Evolutionary conservation across 2,797 vertebrate species (phyloP).

Genomic region (Lemur catta): DNA sequence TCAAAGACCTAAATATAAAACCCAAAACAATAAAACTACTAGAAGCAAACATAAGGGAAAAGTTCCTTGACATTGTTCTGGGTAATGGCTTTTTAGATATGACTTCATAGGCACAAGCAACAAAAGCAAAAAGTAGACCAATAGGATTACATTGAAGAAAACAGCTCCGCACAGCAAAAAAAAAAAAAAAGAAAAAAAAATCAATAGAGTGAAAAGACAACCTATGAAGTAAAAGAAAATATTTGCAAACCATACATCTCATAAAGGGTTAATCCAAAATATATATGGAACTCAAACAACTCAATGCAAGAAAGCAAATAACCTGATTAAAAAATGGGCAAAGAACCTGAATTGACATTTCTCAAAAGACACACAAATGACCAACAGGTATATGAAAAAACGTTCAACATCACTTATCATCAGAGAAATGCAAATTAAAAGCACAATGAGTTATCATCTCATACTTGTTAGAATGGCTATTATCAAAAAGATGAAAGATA

Average conservation of each 20-base stretch:
- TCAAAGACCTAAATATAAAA: not conserved
- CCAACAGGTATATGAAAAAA: not conserved
- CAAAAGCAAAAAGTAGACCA: not conserved
- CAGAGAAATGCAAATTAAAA: not conserved
- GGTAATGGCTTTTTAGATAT: not conserved
- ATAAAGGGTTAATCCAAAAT: not conserved
- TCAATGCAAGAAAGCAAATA: not conserved
- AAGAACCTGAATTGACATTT: not conserved
- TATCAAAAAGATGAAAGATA: not conserved
- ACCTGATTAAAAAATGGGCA: not conserved
- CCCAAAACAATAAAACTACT: not conserved
- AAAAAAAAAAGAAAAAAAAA: not conserved
- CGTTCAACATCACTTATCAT: not conserved
- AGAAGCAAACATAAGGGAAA: not conserved
- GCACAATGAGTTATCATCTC: not conserved
- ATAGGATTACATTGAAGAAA: not conserved
- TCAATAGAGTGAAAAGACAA: not conserved
- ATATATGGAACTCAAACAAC: not conserved
- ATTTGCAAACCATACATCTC: not conserved
- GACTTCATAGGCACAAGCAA: not conserved
- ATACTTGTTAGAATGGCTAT: not conserved
- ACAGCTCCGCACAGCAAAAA: not conserved
- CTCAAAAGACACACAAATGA: not conserved
- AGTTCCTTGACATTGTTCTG: not conserved
- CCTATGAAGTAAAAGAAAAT: not conserved